phyloP scores from a whole-genome alignment of 1,140 invertebrate species.

The Listronotus oregonensis region DNA sequence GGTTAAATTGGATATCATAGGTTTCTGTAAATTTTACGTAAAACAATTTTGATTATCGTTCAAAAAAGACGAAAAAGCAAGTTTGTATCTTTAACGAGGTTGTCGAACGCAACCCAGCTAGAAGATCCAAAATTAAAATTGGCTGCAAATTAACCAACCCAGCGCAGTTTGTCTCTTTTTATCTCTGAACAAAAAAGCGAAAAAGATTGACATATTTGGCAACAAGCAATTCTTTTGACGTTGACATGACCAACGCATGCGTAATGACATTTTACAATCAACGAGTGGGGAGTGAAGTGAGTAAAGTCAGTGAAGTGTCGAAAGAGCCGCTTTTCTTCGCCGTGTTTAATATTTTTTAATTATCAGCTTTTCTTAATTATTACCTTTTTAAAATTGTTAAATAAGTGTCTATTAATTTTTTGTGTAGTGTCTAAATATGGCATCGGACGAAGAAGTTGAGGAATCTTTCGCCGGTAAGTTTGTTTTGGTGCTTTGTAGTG shows the following conservation, averaged over 20 bases:
- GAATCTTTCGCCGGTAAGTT: constrained; percentile 77
- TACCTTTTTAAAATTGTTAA: not conserved
- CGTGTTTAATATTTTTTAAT: constrained; percentile 9
- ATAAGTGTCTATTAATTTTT: constrained; percentile 9
- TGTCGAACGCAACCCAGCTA: too few species aligned
- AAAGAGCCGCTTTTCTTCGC: constrained; percentile 7
- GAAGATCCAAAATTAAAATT: too few species aligned
- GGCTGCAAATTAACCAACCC: too few species aligned
- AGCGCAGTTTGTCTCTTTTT: too few species aligned
- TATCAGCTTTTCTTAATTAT: constrained; percentile 10
- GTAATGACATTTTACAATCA: not conserved
- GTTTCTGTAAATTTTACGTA: too few species aligned
- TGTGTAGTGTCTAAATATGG: constrained; percentile 59
- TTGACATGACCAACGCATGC: not conserved
- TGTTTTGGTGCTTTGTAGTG: constrained; percentile 41
- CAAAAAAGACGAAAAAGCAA: too few species aligned
- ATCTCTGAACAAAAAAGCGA: too few species aligned
- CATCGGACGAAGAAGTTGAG: constrained; percentile 78
- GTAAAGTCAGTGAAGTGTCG: constrained; percentile 23
- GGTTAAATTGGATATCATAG: too few species aligned
- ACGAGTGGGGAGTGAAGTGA: constrained; percentile 12
- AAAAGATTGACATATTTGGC: too few species aligned
- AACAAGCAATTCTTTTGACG: not conserved
- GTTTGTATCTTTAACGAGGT: too few species aligned
- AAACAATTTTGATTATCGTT: too few species aligned